Evolutionary conservation across 1,140 invertebrate species (phyloP).

Genomic region (Drosophila micromelanica): DNA sequence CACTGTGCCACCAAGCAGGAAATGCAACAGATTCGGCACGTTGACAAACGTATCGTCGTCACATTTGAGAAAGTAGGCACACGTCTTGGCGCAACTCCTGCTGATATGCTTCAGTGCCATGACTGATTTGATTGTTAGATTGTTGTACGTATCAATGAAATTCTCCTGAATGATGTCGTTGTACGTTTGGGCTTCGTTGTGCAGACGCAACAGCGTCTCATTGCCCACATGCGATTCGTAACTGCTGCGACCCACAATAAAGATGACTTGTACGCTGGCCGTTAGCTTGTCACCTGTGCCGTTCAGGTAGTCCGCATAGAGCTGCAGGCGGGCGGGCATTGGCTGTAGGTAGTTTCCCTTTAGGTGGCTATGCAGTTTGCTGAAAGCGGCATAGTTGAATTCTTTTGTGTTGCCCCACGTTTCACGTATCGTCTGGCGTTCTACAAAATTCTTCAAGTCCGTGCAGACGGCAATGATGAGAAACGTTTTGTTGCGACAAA

Average conservation of each 20-base stretch:
- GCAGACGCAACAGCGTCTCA: slow-evolving; percentile 64
- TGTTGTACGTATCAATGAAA: slow-evolving; percentile 96
- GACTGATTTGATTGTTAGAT: slow-evolving; percentile 95
- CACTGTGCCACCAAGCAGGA: slow-evolving; percentile 84
- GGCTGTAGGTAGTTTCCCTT: slow-evolving; percentile 63
- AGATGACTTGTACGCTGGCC: slow-evolving; percentile 63
- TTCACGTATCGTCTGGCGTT: slow-evolving; percentile 89
- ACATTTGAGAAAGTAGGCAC: slow-evolving; percentile 91
- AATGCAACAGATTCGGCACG: slow-evolving; percentile 86
- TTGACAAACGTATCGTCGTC: slow-evolving; percentile 95
- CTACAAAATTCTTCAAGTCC: slow-evolving; percentile 88
- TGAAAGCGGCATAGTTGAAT: slow-evolving; percentile 85
- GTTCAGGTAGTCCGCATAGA: slow-evolving; percentile 53
- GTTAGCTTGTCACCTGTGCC: slow-evolving; percentile 28
- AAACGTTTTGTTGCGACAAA: slow-evolving; percentile 86
- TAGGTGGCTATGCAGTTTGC: slow-evolving; percentile 69
- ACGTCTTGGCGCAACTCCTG: slow-evolving; percentile 86
- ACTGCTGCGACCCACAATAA: slow-evolving; percentile 63
- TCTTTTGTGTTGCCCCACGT: slow-evolving; percentile 90
- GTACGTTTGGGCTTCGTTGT: slow-evolving; percentile 67
- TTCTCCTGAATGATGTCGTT: slow-evolving; percentile 95
- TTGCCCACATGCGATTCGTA: slow-evolving; percentile 58
- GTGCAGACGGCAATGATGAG: slow-evolving; percentile 91
- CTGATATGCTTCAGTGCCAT: slow-evolving; percentile 93
- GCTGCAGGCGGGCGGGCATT: slow-evolving; percentile 42